These are phyloP conservation scores for Cephalotes varians DNA, from an alignment of 2,888 invertebrate species.

Conservation along the genomic window DNA sequence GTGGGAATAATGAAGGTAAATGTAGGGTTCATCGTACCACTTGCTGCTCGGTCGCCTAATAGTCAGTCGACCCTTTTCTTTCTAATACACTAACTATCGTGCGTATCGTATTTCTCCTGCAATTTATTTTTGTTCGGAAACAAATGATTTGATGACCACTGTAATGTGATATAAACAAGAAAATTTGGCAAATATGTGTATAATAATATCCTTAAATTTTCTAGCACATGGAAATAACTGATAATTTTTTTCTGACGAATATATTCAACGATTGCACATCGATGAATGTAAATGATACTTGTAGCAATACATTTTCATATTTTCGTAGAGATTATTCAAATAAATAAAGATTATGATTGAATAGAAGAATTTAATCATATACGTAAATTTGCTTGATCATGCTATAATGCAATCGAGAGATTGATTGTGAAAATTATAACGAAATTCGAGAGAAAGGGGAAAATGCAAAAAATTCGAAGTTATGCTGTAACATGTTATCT, in stretches of 20 bases:
- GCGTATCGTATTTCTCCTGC: background rate
- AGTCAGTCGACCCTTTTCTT: conserved; percentile 56
- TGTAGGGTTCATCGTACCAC: conserved; percentile 79
- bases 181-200: background rate
- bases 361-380: background rate
- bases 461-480: background rate
- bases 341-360: background rate
- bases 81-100: conserved; percentile 49
- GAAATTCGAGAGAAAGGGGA: background rate
- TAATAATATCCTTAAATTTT: background rate
- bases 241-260: background rate
- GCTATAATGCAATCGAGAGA: conserved; percentile 12
- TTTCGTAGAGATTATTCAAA: background rate
- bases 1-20: conserved; percentile 85
- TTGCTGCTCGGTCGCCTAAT: conserved; percentile 67
- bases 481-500: conserved; percentile 24
- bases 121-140: background rate
- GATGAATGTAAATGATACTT: background rate
- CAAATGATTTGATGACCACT: background rate
- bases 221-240: background rate
- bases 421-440: conserved; percentile 17
- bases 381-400: conserved; percentile 8
- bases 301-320: background rate
- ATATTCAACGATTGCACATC: background rate
- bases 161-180: background rate